Conservation (phyloP, 2,113 vertebrate species). For the Alethe diademata region DNA sequence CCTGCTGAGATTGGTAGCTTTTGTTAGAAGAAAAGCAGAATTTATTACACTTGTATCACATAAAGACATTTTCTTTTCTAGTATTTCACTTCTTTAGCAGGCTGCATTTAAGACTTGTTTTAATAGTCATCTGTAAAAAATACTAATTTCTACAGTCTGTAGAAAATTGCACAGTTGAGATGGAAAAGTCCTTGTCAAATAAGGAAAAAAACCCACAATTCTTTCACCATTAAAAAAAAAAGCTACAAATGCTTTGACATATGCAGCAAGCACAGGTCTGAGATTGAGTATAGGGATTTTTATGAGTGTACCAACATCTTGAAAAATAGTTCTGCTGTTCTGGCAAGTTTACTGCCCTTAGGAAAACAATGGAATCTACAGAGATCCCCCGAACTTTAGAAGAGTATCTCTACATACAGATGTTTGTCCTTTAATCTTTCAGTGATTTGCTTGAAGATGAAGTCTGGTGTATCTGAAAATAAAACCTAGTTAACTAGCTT, state of each 20-base stretch:
- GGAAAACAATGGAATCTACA: not conserved
- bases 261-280: not conserved
- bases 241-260: not conserved
- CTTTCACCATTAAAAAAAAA: not conserved
- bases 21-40: not conserved
- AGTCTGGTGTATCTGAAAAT: not conserved
- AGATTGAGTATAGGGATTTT: not conserved
- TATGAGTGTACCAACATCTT: not conserved
- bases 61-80: not conserved
- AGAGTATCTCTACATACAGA: fast-evolving
- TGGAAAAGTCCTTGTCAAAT: not conserved
- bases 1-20: not conserved
- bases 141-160: not conserved
- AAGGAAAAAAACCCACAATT: not conserved
- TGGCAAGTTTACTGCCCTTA: not conserved
- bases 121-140: not conserved
- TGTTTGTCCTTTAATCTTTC: not conserved
- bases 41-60: not conserved
- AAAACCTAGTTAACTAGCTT: not conserved
- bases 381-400: not conserved
- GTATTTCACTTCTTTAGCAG: not conserved
- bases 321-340: not conserved
- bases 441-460: not conserved
- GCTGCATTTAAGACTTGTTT: not conserved
- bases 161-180: not conserved